phyloP scores from a whole-genome alignment of 2,797 vertebrate genomes.

The Steatocranus sp. region DNA sequence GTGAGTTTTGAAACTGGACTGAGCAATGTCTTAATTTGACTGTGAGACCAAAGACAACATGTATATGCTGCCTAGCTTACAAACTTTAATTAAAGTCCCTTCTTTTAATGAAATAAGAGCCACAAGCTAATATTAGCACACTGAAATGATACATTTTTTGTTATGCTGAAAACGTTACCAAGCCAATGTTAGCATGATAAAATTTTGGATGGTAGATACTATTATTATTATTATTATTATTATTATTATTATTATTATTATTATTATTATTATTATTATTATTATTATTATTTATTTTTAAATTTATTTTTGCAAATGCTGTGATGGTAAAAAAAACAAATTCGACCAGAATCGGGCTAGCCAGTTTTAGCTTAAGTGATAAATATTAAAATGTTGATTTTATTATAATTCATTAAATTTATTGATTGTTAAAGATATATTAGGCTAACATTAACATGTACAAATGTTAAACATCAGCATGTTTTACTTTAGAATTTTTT shows the following conservation, averaged over 20 bases:
- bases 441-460: background rate
- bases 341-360: rapidly evolving
- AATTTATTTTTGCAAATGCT: background rate
- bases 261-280: background rate
- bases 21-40: background rate
- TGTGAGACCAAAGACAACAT: background rate
- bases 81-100: background rate
- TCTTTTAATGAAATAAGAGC: background rate
- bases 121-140: background rate
- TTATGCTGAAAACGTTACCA: background rate
- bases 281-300: too few relatives aligned
- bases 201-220: background rate
- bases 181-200: background rate
- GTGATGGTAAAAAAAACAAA: background rate
- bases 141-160: background rate
- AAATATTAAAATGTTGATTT: background rate
- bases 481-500: rapidly evolving
- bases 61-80: background rate
- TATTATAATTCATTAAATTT: background rate
- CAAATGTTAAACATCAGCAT: background rate
- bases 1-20: background rate
- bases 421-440: background rate
- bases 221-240: background rate
- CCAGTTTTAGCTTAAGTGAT: background rate
- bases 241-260: background rate